Evolutionary conservation across 2,797 vertebrate species (phyloP), one percentile per base, ranked within the genome.

Genomic region (Gallirallus australis): DNA sequence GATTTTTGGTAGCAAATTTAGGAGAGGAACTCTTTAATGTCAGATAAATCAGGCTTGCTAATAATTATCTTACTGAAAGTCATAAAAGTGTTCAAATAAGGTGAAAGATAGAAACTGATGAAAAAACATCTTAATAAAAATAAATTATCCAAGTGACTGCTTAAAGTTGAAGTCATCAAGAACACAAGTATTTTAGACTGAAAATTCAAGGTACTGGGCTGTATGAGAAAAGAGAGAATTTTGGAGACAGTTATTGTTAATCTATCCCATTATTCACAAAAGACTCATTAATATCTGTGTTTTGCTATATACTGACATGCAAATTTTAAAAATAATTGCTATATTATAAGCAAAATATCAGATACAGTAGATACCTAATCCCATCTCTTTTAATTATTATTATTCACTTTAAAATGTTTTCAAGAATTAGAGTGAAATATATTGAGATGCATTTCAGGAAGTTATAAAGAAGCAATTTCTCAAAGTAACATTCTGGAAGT

Each of bases 391-490:
- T 82, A 45, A 19, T 40, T 48, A 48, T 48, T 48, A 24, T 50
- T 50, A 50, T 40, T 54, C 3, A 33, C 23, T 37, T 66, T 12
- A 57, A 65, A 35, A 47, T 3, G 15, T 70, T 60, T 54, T 86
- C 25, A 75, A 28, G 31, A 64, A 52, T 42, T 79, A 57, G 14
- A 42, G 28, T 24, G 48, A 39, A 37, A 60, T 70, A 33, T 7
- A 54, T 16, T 3, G 3, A 81, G 33, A 69, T 18, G 14, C 21
- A 64, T 65, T 65, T 69, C 24, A 60, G n/a, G 17, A 72, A 61
- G 7, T 30, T n/a, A 64, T 0, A 0, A 5, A 52, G 23, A 80
- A 72, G 6, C 0, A 2, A 31, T 47, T 17, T 76, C 25, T 48
- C n/a, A 64, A 68, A 48, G 5, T 28, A 69, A 52, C 37, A 37